These are phyloP conservation scores for Martes flavigula DNA, from an alignment of 2,797 vertebrate genomes.

Conservation along the genomic window DNA sequence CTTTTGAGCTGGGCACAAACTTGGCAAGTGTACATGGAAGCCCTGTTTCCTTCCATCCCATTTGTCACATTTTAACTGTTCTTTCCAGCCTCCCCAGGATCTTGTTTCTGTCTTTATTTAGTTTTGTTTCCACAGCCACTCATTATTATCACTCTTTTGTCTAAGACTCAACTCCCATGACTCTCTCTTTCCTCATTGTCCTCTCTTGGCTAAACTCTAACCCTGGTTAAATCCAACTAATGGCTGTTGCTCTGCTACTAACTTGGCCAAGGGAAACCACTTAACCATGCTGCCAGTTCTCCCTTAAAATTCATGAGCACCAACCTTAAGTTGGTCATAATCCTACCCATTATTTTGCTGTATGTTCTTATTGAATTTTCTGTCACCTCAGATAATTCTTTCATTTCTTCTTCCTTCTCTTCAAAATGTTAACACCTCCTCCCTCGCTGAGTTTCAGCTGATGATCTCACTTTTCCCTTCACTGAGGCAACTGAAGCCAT, in stretches of 20 bases:
- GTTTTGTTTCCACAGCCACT: not conserved
- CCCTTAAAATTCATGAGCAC: not conserved
- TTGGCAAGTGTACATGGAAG: not conserved
- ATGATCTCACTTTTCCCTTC: not conserved
- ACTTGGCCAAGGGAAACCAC: not conserved
- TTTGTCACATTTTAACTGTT: not conserved
- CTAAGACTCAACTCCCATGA: not conserved
- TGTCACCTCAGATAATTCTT: not conserved
- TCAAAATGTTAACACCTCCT: not conserved
- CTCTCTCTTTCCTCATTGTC: not conserved
- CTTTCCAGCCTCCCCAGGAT: not conserved
- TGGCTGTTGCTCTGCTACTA: not conserved
- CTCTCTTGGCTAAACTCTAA: not conserved
- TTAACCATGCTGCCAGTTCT: not conserved
- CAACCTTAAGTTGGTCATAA: not conserved
- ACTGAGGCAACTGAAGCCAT: not conserved
- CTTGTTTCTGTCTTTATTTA: not conserved
- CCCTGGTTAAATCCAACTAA: not conserved
- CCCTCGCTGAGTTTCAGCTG: not conserved
- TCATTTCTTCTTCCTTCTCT: conserved; percentile 19
- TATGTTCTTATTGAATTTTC: not conserved
- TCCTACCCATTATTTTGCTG: not conserved
- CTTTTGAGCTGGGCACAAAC: not conserved
- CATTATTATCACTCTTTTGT: not conserved
- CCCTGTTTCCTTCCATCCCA: not conserved